Conservation (phyloP, 2,113 vertebrate species). For the Glaucomys volans region DNA sequence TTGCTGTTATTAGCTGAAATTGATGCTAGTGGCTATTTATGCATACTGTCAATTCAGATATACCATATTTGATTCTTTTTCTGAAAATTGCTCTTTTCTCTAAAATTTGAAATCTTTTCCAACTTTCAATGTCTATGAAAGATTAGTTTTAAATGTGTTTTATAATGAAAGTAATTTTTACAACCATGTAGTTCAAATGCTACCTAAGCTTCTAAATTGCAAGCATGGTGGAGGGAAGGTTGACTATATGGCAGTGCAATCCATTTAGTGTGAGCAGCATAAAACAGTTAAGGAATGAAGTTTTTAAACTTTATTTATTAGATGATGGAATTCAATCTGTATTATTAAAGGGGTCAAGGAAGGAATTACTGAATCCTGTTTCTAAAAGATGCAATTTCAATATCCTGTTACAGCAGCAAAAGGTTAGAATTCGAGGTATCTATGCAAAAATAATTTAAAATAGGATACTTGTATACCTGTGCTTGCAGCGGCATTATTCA, state of each 20-base stretch:
- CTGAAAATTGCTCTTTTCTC: not conserved
- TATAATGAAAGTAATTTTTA: not conserved
- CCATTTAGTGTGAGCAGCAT: no score
- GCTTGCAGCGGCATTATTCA: not conserved
- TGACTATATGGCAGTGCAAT: not conserved
- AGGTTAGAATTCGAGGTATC: not conserved
- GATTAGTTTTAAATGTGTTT: not conserved
- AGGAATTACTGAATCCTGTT: conserved; percentile 23
- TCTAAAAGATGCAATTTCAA: not conserved
- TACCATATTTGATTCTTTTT: not conserved
- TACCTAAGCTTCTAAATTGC: not conserved
- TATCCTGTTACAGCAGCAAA: not conserved
- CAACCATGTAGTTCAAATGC: not conserved
- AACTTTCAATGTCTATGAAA: not conserved
- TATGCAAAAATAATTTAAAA: not conserved
- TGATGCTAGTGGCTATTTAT: not conserved
- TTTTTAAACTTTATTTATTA: not conserved
- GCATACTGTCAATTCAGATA: not conserved
- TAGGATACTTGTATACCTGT: not conserved
- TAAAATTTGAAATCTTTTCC: not conserved
- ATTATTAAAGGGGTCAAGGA: not conserved
- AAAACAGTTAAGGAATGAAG: not conserved
- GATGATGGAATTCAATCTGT: conserved; percentile 1
- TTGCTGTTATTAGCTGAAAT: not conserved
- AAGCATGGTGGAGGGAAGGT: not conserved